These are phyloP conservation scores for Gymnodraco acuticeps DNA, from an alignment of 2,797 vertebrate species.

Conservation along the genomic window DNA sequence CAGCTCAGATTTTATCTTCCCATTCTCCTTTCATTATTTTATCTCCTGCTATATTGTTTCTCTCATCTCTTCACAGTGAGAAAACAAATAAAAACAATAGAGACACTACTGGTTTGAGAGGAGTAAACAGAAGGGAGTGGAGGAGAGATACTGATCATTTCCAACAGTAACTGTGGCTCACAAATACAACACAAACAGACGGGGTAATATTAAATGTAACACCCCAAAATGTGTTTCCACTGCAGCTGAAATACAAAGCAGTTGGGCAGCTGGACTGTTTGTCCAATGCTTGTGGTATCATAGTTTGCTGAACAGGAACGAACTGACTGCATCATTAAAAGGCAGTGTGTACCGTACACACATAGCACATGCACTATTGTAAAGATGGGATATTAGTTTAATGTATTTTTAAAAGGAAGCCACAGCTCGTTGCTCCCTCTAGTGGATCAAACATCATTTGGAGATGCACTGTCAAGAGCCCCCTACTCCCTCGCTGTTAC, in stretches of 20 bases:
- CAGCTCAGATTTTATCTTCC: slow-evolving; percentile 21
- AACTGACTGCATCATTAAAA: slow-evolving; percentile 6
- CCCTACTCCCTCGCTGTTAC: not conserved
- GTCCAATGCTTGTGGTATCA: slow-evolving; percentile 11
- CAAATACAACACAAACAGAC: slow-evolving; percentile 39
- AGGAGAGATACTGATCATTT: slow-evolving; percentile 49
- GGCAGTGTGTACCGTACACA: not conserved
- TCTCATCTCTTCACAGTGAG: slow-evolving; percentile 50
- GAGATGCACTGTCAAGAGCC: not conserved
- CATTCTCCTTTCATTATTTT: slow-evolving; percentile 49
- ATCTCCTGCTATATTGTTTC: slow-evolving; percentile 52
- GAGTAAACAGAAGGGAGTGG: slow-evolving; percentile 49
- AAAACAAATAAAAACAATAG: slow-evolving; percentile 63
- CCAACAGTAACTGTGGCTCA: slow-evolving; percentile 28
- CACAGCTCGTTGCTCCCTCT: slow-evolving; percentile 48
- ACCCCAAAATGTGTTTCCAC: slow-evolving; percentile 28
- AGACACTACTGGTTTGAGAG: slow-evolving; percentile 53
- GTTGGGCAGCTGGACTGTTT: slow-evolving; percentile 14
- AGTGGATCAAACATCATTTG: slow-evolving; percentile 39
- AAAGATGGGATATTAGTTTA: slow-evolving; percentile 12
- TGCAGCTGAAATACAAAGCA: slow-evolving; percentile 27
- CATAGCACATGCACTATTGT: not conserved
- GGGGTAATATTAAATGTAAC: slow-evolving; percentile 34
- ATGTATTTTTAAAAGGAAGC: slow-evolving; percentile 14
- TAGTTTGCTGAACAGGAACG: not conserved